These are phyloP conservation scores for Diabrotica virgifera DNA, from an alignment of 1,140 invertebrate species.

Conservation along the genomic window DNA sequence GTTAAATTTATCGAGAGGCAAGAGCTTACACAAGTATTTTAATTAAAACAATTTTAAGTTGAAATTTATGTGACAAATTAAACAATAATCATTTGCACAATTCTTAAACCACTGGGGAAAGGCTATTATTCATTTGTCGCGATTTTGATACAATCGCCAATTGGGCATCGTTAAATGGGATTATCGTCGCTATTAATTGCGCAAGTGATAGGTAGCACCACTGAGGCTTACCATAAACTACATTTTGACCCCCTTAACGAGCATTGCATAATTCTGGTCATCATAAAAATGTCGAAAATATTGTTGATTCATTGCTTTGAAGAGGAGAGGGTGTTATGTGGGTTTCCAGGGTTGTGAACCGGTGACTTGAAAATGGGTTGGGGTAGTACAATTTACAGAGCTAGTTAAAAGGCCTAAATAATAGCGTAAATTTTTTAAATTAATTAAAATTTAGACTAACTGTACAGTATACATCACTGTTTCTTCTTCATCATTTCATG, in stretches of 20 bases:
- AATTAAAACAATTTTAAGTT: too few relatives aligned
- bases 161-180: conserved; percentile 36
- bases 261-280: conserved; percentile 18
- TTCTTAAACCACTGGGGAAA: neutral
- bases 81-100: conserved; percentile 1
- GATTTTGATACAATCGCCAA: conserved; percentile 32
- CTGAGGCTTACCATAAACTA: conserved; percentile 31
- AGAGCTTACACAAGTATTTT: too few relatives aligned
- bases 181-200: conserved; percentile 39
- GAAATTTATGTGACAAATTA: neutral
- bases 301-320: conserved; percentile 23
- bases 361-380: conserved; percentile 1
- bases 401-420: neutral
- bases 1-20: too few relatives aligned
- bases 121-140: conserved; percentile 13
- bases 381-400: conserved; percentile 3
- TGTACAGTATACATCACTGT: too few relatives aligned
- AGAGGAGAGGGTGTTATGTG: conserved; percentile 8
- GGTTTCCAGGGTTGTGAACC: conserved; percentile 7
- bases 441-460: too few relatives aligned
- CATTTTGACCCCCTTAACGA: conserved; percentile 13
- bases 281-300: conserved; percentile 32
- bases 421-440: too few relatives aligned
- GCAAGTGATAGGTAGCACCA: conserved; percentile 31
- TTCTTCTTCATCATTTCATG: too few relatives aligned